A percentile compares a stretch with the other conserved stretches of the same genome.
These are phyloP conservation scores for Archaeoteleia sp. DNA, from an alignment of 2,888 invertebrate genomes.

Conservation along the genomic window DNA sequence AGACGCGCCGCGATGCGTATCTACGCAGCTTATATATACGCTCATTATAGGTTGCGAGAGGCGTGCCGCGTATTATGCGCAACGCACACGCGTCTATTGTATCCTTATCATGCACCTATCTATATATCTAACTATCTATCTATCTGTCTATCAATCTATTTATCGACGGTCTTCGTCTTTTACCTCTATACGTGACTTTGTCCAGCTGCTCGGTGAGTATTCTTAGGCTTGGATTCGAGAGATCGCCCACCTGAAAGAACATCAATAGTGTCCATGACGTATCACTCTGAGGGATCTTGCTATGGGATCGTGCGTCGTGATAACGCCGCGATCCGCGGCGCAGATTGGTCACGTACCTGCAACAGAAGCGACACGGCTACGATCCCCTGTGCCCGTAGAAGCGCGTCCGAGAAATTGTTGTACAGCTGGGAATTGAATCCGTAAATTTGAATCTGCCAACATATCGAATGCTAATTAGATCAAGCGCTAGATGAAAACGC, in stretches of 20 bases:
- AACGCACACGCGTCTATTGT: conserved; percentile 26
- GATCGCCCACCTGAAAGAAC: conserved; percentile 89
- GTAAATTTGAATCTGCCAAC: conserved; percentile 96
- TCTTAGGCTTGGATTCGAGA: conserved; percentile 92
- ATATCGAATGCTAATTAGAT: conserved; percentile 54
- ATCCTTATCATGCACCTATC: conserved; percentile 7
- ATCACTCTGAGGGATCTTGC: conserved; percentile 57
- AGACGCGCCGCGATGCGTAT: conserved; percentile 34
- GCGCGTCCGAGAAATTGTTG: conserved; percentile 95
- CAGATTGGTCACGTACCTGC: conserved; percentile 82
- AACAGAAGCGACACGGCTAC: conserved; percentile 94
- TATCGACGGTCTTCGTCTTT: conserved; percentile 65
- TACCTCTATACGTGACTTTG: conserved; percentile 93
- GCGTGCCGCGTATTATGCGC: conserved; percentile 5
- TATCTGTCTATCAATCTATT: conserved; percentile 6
- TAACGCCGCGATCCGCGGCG: conserved; percentile 39
- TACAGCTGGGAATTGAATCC: conserved; percentile 99
- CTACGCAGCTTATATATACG: conserved; percentile 19
- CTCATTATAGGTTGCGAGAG: conserved; percentile 12
- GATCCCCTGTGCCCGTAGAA: conserved; percentile 95
- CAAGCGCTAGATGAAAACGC: no score
- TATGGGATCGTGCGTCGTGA: conserved; percentile 35
- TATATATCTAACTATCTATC: conserved; percentile 28
- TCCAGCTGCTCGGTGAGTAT: conserved; percentile 94
- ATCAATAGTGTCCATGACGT: conserved; percentile 58